Base-by-base conservation (phyloP, 2,113 vertebrate genomes). In the Onychorhynchus coronatus region DNA sequence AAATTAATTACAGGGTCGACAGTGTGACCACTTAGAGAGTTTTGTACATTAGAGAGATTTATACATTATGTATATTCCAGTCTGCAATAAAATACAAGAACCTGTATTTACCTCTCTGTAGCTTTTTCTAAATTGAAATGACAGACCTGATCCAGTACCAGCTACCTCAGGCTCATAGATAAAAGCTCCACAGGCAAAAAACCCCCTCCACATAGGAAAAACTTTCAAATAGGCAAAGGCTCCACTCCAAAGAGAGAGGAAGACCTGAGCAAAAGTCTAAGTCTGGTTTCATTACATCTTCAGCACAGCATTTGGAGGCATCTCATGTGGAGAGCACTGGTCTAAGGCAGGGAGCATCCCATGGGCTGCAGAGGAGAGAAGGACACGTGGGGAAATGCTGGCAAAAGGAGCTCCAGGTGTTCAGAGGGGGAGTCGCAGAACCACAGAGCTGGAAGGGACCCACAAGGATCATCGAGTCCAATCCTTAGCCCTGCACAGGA, bases 261-360 rank as follows among this genome's bases (percentile, higher is more conserved):
- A 65, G 53, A 28, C 8, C 44, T 31, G 27, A 74, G 53, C 24
- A 41, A 19, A 56, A 46, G n/a, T 37, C 44, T 22, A 47, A 52
- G 2, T 27, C 63, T 74, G 55, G 15, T 80, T 91, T 75, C 18
- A 8, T 61, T 35, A 12, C 24, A 25, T 3, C 39, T 52, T 46
- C 76, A 75, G 56, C 67, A 28, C 13, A 15, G 8, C 0, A 1
- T 49, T 28, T 1, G 13, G 88, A 53, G 52, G 52, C 3, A 19
- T 4, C 46, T 77, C 31, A 31, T 1, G 5, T 2, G 33, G 62
- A 39, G 22, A 25, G 20, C 6, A 2, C 7, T 8, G 24, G 3
- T 49, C n/a, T n/a, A 8, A 30, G 47, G 15, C 71, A 50, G 33
- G 2, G 4, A 59, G 5, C 2, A 9, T 33, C 53, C 62, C 11